Evolutionary conservation across 2,888 invertebrate genomes (phyloP), one percentile per base, ranked within the genome.

Genomic region (Palloptera scutellata): DNA sequence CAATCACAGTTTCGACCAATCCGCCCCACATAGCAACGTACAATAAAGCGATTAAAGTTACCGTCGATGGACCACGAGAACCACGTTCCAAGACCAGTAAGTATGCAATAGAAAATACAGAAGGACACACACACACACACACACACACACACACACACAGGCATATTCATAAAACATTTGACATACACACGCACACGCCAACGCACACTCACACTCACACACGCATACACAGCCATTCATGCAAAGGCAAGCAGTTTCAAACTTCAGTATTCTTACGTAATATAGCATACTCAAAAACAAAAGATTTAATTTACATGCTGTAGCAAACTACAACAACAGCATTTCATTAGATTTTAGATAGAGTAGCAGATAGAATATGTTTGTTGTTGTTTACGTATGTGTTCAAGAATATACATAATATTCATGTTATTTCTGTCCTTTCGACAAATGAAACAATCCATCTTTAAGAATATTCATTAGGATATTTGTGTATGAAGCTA

Each of bases 1-100:
- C 97, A 81, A 98, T 99, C 87, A 95, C 95, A 71, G 90, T 99
- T 74, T 94, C 94, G 77, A 94, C 96, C 77, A 90, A 92, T 77
- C 98, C 98, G 64, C 95, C 96, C n/a, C 97, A 97, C 86, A 93
- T 98, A 72, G 93, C 96, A 70, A 95, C 96, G 15, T 97, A 97
- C 87, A 93, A 92, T 84, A 97, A 97, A 85, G 97, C 97, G 72
- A 98, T 98, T 86, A 98, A 98, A 87, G 97, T 98, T 75, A 98
- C 98, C 20, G 97, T 98, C 65, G 98, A 98, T 85, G 98, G 98
- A 75, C 98, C 98, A 11, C 86, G 98, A 78, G 97, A 97, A 85
- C 97, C 98, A 8, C 88, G 97, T 81, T 95, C 95, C 75, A 96
- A 96, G 88, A 94, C 94, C 87, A 94, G 92, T 94, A 89, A 92